Base-by-base conservation (phyloP, 64 coral and sea anemone genomes). In the Orbicella faveolata region DNA sequence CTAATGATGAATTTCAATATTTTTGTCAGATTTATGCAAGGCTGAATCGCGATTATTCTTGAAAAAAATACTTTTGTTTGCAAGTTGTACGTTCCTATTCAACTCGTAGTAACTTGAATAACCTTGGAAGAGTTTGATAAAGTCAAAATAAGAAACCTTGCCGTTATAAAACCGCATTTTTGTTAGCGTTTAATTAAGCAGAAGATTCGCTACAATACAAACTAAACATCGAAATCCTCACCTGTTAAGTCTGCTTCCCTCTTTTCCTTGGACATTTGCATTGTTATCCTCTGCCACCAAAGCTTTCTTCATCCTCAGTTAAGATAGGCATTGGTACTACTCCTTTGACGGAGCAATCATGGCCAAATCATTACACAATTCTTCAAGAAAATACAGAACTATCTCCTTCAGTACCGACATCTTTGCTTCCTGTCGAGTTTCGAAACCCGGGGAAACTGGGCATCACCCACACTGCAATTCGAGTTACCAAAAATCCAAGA, bases 161-260 rank as follows among this genome's bases (percentile, higher is more conserved):
- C 23, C 9, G 64, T 70, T 23, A 54, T 34, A 21, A 64, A 23
- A 37, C 18, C 9, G 80, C 34, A 30, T 44, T 63, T 48, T 44
- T 34, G 34, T 48, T 19, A 20, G 61, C 33, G 62, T 83, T 83
- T 67, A 10, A 59, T 57, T 44, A 12, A 67, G 80, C 20, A 85
- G 65, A 85, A 68, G 79, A 85, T 72, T 53, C 17, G 64, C 36
- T 72, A 85, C 82, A 85, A 83, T 44, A 34, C 34, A 65, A 67
- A 41, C 20, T 52, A 34, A 67, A 83, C 61, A 44, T 66, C 34
- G 61, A 70, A 70, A 70, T 10, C 21, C 52, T 85, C 23, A 85
- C 82, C 82, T 85, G 82, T 85, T 85, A 85, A 85, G 82, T 62
- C 21, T 85, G 65, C 82, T 85, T 85, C 82, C 82, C 23, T 85